phyloP scores from a whole-genome alignment of 1,140 invertebrate genomes.

The Drosophila kurseongensis region DNA sequence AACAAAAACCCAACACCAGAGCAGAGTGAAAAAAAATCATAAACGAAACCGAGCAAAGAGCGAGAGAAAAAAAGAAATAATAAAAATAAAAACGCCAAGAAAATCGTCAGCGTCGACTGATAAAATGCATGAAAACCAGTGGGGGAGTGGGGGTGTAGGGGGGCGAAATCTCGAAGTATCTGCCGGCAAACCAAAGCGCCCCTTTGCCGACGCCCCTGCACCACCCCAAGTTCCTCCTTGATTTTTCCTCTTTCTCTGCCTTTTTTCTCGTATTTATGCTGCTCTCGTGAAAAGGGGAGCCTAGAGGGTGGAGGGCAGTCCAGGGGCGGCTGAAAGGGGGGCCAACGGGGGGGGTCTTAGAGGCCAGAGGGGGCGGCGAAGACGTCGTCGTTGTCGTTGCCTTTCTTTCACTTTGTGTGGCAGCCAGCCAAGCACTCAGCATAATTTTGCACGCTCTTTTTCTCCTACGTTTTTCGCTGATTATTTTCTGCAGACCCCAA shows the following conservation, averaged over 20 bases:
- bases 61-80: slow-evolving; percentile 47
- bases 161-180: slow-evolving; percentile 73
- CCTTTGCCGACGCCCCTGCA: slow-evolving; percentile 7
- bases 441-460: slow-evolving; percentile 81
- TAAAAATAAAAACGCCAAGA: slow-evolving; percentile 65
- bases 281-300: slow-evolving; percentile 37
- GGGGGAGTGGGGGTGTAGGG: background rate
- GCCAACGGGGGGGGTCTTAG: background rate
- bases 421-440: slow-evolving; percentile 80
- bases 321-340: background rate
- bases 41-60: slow-evolving; percentile 40
- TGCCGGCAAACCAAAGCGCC: slow-evolving; percentile 50
- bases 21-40: slow-evolving; percentile 31
- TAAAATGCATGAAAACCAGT: slow-evolving; percentile 72
- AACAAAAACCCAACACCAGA: slow-evolving; percentile 62
- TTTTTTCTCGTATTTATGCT: slow-evolving; percentile 62
- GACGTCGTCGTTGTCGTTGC: slow-evolving; percentile 49
- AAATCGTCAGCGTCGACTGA: slow-evolving; percentile 74
- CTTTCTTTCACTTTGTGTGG: slow-evolving; percentile 79
- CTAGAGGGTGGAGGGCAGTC: background rate
- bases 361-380: slow-evolving; percentile 8
- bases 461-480: slow-evolving; percentile 77
- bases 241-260: slow-evolving; percentile 72
- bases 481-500: slow-evolving; percentile 65
- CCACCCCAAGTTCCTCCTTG: slow-evolving; percentile 60